A percentile compares a stretch with the other conserved stretches of the same genome.
Evolutionary conservation across 2,113 vertebrate species (phyloP).

Genomic region (Panurus biarmicus): DNA sequence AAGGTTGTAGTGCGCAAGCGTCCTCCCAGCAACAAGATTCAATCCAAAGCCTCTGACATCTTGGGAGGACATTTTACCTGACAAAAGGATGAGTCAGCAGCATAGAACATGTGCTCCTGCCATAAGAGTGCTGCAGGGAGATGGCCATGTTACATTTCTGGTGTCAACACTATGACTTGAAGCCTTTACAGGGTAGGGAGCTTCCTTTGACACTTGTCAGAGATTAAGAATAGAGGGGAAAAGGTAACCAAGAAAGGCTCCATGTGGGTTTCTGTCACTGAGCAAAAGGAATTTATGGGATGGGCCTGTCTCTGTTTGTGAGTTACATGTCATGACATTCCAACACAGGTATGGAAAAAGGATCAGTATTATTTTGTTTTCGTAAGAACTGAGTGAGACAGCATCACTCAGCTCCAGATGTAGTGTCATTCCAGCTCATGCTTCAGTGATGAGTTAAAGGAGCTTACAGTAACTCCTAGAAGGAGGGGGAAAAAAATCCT

Average conservation of each 20-base stretch:
- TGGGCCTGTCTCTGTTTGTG: background rate
- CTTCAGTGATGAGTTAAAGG: background rate
- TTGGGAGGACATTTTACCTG: background rate
- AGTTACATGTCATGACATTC: background rate
- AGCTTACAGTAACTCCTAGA: background rate
- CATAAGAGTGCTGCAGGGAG: background rate
- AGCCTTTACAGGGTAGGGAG: background rate
- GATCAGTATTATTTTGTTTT: background rate
- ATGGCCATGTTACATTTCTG: background rate
- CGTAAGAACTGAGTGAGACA: background rate
- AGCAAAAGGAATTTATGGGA: background rate
- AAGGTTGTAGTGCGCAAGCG: background rate
- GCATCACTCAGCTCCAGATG: background rate
- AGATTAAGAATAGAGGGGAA: background rate
- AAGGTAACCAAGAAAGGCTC: background rate
- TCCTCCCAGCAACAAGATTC: background rate
- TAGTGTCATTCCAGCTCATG: background rate
- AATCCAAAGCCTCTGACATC: background rate
- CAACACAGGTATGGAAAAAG: background rate
- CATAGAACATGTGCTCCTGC: background rate
- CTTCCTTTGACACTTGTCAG: background rate
- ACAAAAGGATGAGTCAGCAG: background rate
- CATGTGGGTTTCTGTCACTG: background rate
- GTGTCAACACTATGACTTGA: background rate
- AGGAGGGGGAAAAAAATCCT: accelerated